A percentile compares a stretch with the other conserved stretches of the same genome.
These are phyloP conservation scores for Phaonia tiefii DNA, from an alignment of 2,888 invertebrate species.

Conservation along the genomic window DNA sequence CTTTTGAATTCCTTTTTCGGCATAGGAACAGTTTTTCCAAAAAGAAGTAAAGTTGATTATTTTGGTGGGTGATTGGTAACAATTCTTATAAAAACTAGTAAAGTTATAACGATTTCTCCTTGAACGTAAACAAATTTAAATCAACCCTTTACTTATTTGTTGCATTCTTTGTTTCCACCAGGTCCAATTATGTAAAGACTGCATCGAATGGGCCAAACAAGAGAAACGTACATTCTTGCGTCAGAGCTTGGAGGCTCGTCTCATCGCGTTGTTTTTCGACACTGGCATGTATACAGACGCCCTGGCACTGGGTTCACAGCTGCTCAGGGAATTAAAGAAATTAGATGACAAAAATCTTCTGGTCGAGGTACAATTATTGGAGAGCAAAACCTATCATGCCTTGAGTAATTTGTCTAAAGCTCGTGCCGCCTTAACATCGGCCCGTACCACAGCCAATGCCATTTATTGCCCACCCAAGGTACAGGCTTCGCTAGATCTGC, in stretches of 20 bases:
- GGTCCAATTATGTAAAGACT: conserved; percentile 95
- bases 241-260: conserved; percentile 96
- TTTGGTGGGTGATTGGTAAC: too few species aligned
- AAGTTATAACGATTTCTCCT: too few species aligned
- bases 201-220: conserved; percentile 99
- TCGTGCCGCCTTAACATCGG: conserved; percentile 97
- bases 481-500: conserved; percentile 97
- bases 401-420: conserved; percentile 98
- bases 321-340: conserved; percentile 98
- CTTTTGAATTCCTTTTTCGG: too few species aligned
- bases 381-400: conserved; percentile 99
- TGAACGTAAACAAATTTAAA: too few species aligned
- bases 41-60: too few species aligned
- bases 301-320: conserved; percentile 89
- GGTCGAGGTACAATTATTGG: conserved; percentile 98
- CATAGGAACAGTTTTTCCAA: too few species aligned
- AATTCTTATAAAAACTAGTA: too few species aligned
- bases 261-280: conserved; percentile 97
- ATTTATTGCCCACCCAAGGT: conserved; percentile 99
- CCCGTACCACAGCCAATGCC: conserved; percentile 99
- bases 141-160: too few species aligned
- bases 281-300: conserved; percentile 95
- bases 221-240: conserved; percentile 98
- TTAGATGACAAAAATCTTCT: conserved; percentile 99
- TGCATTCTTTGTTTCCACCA: conserved; percentile 50